These are phyloP conservation scores for Ceratoteleas bidentatus DNA, from an alignment of 1,140 invertebrate species.

Conservation along the genomic window DNA sequence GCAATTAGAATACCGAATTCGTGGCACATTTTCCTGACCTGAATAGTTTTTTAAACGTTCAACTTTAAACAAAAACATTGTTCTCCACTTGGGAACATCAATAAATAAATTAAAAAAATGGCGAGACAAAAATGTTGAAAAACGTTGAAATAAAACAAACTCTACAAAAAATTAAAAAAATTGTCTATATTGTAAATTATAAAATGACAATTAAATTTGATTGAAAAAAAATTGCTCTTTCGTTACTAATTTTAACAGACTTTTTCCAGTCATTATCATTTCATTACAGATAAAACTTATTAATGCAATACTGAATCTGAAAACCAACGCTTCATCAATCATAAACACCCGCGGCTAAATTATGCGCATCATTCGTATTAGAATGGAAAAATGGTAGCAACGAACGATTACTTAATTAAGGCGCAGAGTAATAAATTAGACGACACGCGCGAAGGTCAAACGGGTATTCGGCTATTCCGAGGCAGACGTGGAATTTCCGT, in stretches of 20 bases:
- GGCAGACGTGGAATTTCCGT: constrained; percentile 10
- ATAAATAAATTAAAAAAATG: not conserved
- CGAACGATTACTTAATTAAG: constrained; percentile 35
- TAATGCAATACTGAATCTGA: too few relatives aligned
- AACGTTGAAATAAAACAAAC: too few relatives aligned
- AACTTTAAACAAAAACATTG: not conserved
- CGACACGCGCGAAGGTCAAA: too few relatives aligned
- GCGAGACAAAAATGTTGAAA: too few relatives aligned
- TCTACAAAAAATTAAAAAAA: too few relatives aligned
- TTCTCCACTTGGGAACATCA: not conserved
- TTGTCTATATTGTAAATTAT: not conserved
- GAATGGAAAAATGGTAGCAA: constrained; percentile 13
- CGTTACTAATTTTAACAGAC: too few relatives aligned
- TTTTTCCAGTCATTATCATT: too few relatives aligned
- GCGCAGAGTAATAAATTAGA: constrained; percentile 8
- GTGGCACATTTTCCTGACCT: constrained; percentile 30
- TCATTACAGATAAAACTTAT: too few relatives aligned
- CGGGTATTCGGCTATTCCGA: constrained; percentile 40
- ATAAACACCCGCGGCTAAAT: constrained; percentile 8
- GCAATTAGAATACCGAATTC: constrained; percentile 39
- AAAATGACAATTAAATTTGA: too few relatives aligned
- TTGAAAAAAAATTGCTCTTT: too few relatives aligned
- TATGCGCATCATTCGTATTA: constrained; percentile 3
- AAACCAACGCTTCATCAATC: not conserved
- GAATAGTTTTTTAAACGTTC: constrained; percentile 16